A percentile compares a stretch with the other conserved stretches of the same genome.
Conservation (phyloP, 1,140 invertebrate genomes). For the Ostrea denselamellosa region DNA sequence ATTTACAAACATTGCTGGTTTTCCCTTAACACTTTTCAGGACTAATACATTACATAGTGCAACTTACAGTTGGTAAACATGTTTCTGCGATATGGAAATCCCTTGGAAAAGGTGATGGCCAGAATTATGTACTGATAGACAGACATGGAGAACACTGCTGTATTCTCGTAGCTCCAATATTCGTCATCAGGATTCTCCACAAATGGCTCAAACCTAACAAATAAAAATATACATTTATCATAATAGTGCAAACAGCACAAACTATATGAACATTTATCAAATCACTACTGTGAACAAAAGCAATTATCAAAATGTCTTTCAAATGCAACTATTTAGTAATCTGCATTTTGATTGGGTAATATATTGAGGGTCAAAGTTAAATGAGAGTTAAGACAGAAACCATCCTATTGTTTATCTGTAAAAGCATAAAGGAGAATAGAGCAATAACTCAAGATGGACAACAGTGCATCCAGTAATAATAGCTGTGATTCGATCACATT, state of each 20-base stretch:
- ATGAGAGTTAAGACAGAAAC: too few species aligned
- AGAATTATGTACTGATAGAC: slow-evolving; percentile 93
- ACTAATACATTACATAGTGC: too few species aligned
- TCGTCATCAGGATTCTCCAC: slow-evolving; percentile 68
- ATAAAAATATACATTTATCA: not conserved
- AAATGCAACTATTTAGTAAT: not conserved
- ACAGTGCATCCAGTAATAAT: too few species aligned
- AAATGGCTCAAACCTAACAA: slow-evolving; percentile 72
- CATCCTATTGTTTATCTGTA: too few species aligned
- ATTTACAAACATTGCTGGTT: not conserved
- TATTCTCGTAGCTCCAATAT: slow-evolving; percentile 75
- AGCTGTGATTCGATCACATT: too few species aligned
- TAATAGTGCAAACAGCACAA: not conserved
- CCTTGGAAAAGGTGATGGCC: slow-evolving; percentile 92
- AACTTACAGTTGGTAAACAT: slow-evolving; percentile 77
- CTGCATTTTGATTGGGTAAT: too few species aligned
- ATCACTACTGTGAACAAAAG: too few species aligned
- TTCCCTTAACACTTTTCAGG: too few species aligned
- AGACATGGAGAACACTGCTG: slow-evolving; percentile 88
- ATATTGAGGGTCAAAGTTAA: too few species aligned
- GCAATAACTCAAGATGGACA: too few species aligned
- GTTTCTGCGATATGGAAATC: slow-evolving; percentile 86
- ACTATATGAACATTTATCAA: not conserved
- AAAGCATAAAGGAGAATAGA: too few species aligned
- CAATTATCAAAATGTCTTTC: not conserved